These are phyloP conservation scores for Sterrhoptilus dennistouni DNA, from an alignment of 2,113 vertebrate genomes.

Conservation along the genomic window DNA sequence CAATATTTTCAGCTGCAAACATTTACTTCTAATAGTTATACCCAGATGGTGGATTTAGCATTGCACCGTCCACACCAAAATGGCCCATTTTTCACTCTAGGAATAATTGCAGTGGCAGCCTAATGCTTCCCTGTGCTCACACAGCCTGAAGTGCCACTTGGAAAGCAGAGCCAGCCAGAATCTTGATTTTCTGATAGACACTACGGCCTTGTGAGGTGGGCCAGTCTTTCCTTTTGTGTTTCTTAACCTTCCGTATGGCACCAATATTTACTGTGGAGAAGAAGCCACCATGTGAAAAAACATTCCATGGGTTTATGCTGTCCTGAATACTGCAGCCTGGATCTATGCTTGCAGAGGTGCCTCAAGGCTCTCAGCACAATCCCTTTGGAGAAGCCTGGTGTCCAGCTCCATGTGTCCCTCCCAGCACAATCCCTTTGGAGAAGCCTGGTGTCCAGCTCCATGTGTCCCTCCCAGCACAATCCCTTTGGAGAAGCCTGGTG, in stretches of 20 bases:
- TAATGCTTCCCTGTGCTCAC: neutral
- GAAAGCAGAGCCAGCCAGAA: neutral
- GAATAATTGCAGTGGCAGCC: neutral
- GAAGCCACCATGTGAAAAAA: neutral
- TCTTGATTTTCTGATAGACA: neutral
- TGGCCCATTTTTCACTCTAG: neutral
- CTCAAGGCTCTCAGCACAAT: neutral
- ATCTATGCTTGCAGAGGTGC: accelerated
- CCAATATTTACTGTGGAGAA: neutral
- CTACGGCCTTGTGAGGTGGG: neutral
- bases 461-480: neutral
- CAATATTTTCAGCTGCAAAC: neutral
- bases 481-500: neutral
- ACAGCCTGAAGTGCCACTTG: neutral
- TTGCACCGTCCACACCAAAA: neutral
- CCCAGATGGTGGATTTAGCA: neutral
- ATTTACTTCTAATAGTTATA: neutral
- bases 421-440: neutral
- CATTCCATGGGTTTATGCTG: neutral
- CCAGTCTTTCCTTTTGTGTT: neutral
- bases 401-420: accelerated
- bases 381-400: neutral
- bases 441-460: neutral
- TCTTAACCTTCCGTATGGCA: neutral
- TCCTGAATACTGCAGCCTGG: neutral